Evolutionary conservation across 2,797 vertebrate species (phyloP).

Genomic region (Sandelia bainsii): DNA sequence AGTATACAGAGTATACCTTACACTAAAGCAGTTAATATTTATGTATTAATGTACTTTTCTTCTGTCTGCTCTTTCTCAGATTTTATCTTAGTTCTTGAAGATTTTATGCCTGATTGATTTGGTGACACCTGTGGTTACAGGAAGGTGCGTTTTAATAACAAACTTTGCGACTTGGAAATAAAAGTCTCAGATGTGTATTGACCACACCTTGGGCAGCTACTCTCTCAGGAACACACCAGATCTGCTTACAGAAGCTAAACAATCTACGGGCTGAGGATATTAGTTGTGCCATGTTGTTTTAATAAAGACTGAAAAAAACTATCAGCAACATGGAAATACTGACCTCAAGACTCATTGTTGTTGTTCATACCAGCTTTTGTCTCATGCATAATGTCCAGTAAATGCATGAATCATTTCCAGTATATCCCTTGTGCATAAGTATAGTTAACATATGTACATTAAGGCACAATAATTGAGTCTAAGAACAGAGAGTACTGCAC

Average conservation of each 20-base stretch:
- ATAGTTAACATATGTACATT: not conserved
- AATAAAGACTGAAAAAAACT: not conserved
- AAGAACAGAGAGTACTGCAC: not conserved
- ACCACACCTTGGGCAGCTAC: not conserved
- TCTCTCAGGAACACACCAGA: not conserved
- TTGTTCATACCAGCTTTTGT: constrained; percentile 6
- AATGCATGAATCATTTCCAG: not conserved
- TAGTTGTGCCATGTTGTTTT: too few relatives aligned
- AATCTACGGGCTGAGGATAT: too few relatives aligned
- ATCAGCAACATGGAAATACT: not conserved
- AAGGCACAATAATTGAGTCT: not conserved
- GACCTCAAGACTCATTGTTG: too few relatives aligned
- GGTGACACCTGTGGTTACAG: not conserved
- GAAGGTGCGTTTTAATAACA: not conserved
- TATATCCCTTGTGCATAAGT: constrained; percentile 1
- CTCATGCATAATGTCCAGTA: constrained; percentile 8
- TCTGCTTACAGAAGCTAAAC: too few relatives aligned
- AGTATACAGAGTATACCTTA: too few relatives aligned
- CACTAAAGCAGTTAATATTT: too few relatives aligned
- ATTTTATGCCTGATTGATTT: not conserved
- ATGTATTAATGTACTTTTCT: too few relatives aligned
- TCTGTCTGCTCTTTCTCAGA: too few relatives aligned
- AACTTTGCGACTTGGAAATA: not conserved
- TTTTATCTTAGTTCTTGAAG: not conserved
- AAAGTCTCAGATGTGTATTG: not conserved